A percentile compares a stretch with the other conserved stretches of the same genome.
phyloP scores from a whole-genome alignment of 2,113 vertebrate species.

The Cyprinus carpio region DNA sequence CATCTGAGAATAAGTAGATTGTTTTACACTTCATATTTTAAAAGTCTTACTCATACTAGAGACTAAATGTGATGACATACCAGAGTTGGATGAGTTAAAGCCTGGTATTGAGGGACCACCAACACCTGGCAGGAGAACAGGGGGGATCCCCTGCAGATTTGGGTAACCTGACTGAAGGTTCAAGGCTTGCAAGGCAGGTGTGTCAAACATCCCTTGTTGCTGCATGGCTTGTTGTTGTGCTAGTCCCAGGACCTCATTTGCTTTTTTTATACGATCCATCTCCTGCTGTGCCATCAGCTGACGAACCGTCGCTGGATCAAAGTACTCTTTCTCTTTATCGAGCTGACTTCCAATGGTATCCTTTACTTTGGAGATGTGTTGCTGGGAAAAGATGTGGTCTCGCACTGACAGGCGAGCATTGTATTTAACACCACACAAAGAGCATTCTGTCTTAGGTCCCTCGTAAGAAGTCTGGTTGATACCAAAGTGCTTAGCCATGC shows the following conservation, averaged over 20 bases:
- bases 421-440: slow-evolving; percentile 98
- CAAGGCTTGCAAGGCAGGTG: slow-evolving; percentile 90
- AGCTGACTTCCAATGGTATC: slow-evolving; percentile 98
- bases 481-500: slow-evolving; percentile 99
- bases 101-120: slow-evolving; percentile 94
- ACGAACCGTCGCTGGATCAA: slow-evolving; percentile 97
- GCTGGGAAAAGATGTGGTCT: slow-evolving; percentile 98
- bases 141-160: slow-evolving; percentile 94
- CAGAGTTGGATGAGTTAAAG: slow-evolving; percentile 98
- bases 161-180: slow-evolving; percentile 94
- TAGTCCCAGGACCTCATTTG: slow-evolving; percentile 96
- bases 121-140: slow-evolving; percentile 94
- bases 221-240: slow-evolving; percentile 88
- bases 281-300: slow-evolving; percentile 99
- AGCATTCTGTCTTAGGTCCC: slow-evolving; percentile 98
- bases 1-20: not conserved
- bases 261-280: slow-evolving; percentile 98
- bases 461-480: slow-evolving; percentile 98
- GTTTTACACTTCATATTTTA: not conserved
- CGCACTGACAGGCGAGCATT: slow-evolving; percentile 96
- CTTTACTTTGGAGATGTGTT: slow-evolving; percentile 99
- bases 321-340: slow-evolving; percentile 99
- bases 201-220: slow-evolving; percentile 96
- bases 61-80: slow-evolving; percentile 74
- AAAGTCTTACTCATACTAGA: slow-evolving; percentile 18